Conservation (phyloP, 2,797 vertebrate genomes). For the Rhincodon typus region DNA sequence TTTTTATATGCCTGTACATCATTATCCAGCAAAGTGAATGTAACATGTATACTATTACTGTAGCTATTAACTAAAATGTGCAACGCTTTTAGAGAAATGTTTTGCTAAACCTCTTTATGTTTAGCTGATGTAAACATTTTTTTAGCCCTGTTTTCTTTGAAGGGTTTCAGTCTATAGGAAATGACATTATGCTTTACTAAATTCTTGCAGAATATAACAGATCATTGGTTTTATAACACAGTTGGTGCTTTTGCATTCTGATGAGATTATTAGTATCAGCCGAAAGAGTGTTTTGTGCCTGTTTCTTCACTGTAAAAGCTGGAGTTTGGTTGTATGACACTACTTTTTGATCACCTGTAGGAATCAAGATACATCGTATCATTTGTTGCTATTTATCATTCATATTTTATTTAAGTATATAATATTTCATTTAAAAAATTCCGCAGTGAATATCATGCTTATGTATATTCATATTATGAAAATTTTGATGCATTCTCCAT, state of each 20-base stretch:
- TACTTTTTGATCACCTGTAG: slow-evolving; percentile 29
- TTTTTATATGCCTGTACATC: slow-evolving; percentile 9
- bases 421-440: slow-evolving; percentile 28
- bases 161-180: slow-evolving; percentile 73
- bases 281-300: slow-evolving; percentile 42
- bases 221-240: slow-evolving; percentile 85
- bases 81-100: slow-evolving; percentile 45
- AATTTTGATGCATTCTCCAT: slow-evolving; percentile 3
- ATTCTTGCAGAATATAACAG: slow-evolving; percentile 83
- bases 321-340: background rate
- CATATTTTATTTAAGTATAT: slow-evolving; percentile 4
- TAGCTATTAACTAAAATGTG: slow-evolving; percentile 36
- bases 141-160: slow-evolving; percentile 58
- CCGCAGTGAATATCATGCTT: background rate
- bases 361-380: background rate
- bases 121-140: slow-evolving; percentile 57
- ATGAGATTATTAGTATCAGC: slow-evolving; percentile 81
- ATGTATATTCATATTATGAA: slow-evolving; percentile 28
- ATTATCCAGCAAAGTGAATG: slow-evolving; percentile 36
- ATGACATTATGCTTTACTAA: slow-evolving; percentile 84
- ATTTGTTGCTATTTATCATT: background rate
- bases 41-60: slow-evolving; percentile 19
- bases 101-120: slow-evolving; percentile 52
- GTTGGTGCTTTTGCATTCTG: slow-evolving; percentile 81
- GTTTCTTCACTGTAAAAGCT: slow-evolving; percentile 8